Conservation (phyloP, 2,888 invertebrate species). For the Agrilus biguttatus region DNA sequence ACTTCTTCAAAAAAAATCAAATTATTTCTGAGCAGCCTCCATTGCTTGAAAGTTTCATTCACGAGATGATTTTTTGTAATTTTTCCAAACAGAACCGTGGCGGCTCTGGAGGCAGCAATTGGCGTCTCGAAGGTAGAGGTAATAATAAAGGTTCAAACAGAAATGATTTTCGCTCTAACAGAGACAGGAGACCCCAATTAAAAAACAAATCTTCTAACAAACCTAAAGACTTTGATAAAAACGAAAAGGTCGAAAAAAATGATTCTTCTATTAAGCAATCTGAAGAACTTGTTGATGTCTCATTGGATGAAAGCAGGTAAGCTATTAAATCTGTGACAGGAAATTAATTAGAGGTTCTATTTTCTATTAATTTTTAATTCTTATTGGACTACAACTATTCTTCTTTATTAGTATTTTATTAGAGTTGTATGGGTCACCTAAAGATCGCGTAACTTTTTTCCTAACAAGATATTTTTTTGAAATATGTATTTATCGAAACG, state of each 20-base stretch:
- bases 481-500: no score
- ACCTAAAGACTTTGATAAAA: constrained; percentile 5
- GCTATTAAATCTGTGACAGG: neutral
- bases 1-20: no score
- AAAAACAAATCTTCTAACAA: constrained; percentile 7
- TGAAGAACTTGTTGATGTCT: constrained; percentile 7
- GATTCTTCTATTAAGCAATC: constrained; percentile 15
- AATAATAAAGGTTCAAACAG: constrained; percentile 6
- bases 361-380: no score
- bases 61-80: constrained; percentile 5
- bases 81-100: constrained; percentile 6
- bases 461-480: no score
- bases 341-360: no score
- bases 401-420: neutral
- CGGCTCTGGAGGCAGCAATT: constrained; percentile 3
- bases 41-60: constrained; percentile 1
- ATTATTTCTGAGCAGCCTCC: no score
- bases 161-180: constrained; percentile 7
- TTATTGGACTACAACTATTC: neutral
- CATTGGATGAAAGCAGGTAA: constrained; percentile 9
- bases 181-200: constrained; percentile 7
- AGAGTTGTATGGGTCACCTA: no score
- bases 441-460: no score
- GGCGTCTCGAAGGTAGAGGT: constrained; percentile 8
- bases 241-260: constrained; percentile 9